Base-by-base conservation (phyloP, 2,797 vertebrate species). In the Sebastes minor region DNA sequence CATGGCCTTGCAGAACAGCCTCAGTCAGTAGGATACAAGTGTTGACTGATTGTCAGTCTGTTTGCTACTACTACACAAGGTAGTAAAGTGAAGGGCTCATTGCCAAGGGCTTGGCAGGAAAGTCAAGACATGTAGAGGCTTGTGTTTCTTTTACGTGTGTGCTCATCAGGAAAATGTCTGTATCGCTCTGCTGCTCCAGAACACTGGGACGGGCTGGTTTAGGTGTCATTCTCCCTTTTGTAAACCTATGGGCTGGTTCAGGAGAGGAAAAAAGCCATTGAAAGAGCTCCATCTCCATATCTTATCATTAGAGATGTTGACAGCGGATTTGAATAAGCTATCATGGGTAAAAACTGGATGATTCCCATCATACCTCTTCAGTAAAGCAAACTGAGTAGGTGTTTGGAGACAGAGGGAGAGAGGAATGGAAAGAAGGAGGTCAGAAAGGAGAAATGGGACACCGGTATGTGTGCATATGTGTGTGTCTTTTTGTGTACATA, bases 381-480 rank as follows among this genome's bases (percentile, higher is more conserved):
- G 52, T 53, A 67, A 75, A 78, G 30, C 35, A 75, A 79, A 32
- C 28, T 65, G 14, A 49, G 23, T 82, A 53, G 46, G 53, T 68
- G 35, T 42, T 59, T 60, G 38, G 60, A 53, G 33, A 65, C 4
- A 28, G 59, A 81, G 20, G 52, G 79, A n/a, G 27, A 6, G 25
- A 69, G 56, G 22, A 76, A 74, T 63, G 55, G 57, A 82, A 68
- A 71, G 55, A 74, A 91, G 23, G 33, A 88, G 71, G 78, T 77
- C 78, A 87, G 60, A 73, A 71, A 76, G 64, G 38, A 86, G 68
- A 89, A 88, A 83, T 77, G 53, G 78, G 85, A 91, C 86, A 86
- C 65, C 76, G 22, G 49, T 63, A 28, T 84, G 30, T 84, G 53
- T 74, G 59, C 70, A 52, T 70, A 14, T 42, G 42, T 46, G 35